Evolutionary conservation across 2,797 vertebrate genomes (phyloP), one percentile per base, ranked within the genome.

Genomic region (Hyperoplus lanceolatus): DNA sequence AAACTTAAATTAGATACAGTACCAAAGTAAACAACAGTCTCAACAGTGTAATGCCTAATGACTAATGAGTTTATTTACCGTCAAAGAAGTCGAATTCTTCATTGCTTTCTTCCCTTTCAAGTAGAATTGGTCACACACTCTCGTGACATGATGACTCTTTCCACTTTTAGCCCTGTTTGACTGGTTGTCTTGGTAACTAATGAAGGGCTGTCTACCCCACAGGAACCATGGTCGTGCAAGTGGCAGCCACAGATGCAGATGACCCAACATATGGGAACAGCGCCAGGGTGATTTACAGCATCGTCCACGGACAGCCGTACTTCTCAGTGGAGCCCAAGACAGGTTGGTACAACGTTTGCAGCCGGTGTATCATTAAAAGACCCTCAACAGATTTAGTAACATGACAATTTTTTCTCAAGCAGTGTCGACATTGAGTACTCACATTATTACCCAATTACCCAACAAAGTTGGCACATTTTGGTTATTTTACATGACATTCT

Each of bases 301-400:
- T 99, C 91, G 89, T 98, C 18, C 96, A 98, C 53, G 98, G 98
- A 51, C 98, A 99, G 81, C 98, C 98, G 0, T 99, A 99, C 84
- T 99, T 99, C 93, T 99, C 98, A 0, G 97, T 99, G 94, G 98
- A 99, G 80, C 97, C 98, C 51, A 99, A 97, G 90, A 98, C 98
- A 93, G 98, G 98, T 99, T 91, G 84, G 90, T 65, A 2, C 42
- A 10, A 16, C 49, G 8, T 14, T 11, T 51, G 51, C 15, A 13
- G 8, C 50, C 10, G 2, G 15, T 41, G 36, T 11, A 11, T 39
- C 13, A 18, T 53, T n/a, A 7, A 41, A 55, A 77, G 16, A 5
- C 18, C 38, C 16, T 4, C 5, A 3, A 60, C 18, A 29, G 16
- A 38, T 8, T 13, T 13, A 18, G n/a, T 38, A 16, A 41, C 41